A percentile compares a stretch with the other conserved stretches of the same genome.
Evolutionary conservation across 2,113 vertebrate genomes (phyloP).

Genomic region (Lepus timidus): DNA sequence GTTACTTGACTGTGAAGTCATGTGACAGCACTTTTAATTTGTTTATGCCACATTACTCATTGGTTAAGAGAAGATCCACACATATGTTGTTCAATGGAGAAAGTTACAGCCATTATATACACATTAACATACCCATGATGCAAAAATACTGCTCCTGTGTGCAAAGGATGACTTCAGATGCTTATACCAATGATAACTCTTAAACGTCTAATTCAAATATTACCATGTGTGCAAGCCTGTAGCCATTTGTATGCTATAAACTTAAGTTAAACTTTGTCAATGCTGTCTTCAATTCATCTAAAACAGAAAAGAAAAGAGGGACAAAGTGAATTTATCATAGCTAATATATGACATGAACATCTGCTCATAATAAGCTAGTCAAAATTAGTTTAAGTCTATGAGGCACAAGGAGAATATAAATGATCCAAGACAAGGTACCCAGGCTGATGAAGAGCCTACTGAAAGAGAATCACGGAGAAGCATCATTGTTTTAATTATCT

Average conservation of each 20-base stretch:
- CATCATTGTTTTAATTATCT: neutral
- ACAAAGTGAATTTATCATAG: slow-evolving; percentile 72
- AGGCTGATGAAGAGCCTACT: neutral
- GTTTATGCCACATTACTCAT: slow-evolving; percentile 40
- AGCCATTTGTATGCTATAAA: slow-evolving; percentile 47
- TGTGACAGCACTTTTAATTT: slow-evolving; percentile 57
- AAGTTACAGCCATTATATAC: neutral
- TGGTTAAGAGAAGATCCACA: slow-evolving; percentile 26
- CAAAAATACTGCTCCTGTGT: slow-evolving; percentile 44
- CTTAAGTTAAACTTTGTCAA: slow-evolving; percentile 63
- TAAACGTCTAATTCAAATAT: slow-evolving; percentile 47
- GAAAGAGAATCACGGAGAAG: neutral
- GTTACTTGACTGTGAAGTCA: slow-evolving; percentile 59
- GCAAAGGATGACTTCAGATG: slow-evolving; percentile 27
- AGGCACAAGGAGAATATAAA: slow-evolving; percentile 67
- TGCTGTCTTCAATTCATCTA: slow-evolving; percentile 30
- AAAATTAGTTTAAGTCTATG: slow-evolving; percentile 70
- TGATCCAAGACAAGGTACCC: slow-evolving; percentile 18
- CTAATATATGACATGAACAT: slow-evolving; percentile 68
- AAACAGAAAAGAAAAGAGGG: slow-evolving; percentile 38
- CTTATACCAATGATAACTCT: neutral
- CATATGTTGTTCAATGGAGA: slow-evolving; percentile 18
- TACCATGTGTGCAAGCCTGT: neutral
- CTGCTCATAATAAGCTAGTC: slow-evolving; percentile 73
- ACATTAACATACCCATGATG: slow-evolving; percentile 54